Conservation (phyloP, 1,140 invertebrate species). For the Drosophila arawakana region DNA sequence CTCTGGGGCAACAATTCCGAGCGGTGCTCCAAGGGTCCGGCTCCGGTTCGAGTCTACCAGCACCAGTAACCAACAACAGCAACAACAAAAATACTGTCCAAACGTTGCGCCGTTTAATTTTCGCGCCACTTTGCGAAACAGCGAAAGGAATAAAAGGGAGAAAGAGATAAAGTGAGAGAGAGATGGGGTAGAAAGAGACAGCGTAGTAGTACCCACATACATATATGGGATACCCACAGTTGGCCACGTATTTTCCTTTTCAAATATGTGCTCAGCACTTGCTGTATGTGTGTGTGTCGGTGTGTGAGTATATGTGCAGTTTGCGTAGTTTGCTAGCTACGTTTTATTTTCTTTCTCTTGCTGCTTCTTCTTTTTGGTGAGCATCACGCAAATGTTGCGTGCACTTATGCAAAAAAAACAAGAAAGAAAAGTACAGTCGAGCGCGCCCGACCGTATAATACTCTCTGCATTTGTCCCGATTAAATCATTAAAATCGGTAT, state of each 20-base stretch:
- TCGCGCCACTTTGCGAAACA: slow-evolving; percentile 54
- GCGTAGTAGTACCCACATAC: neutral
- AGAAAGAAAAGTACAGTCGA: too few relatives aligned
- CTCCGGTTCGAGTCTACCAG: slow-evolving; percentile 11
- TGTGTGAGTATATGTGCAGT: slow-evolving; percentile 19
- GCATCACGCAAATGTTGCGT: slow-evolving; percentile 81
- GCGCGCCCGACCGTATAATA: too few relatives aligned
- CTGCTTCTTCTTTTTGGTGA: slow-evolving; percentile 26
- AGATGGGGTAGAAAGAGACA: neutral
- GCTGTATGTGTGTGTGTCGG: slow-evolving; percentile 26
- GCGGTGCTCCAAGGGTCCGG: slow-evolving; percentile 33
- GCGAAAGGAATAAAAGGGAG: slow-evolving; percentile 21
- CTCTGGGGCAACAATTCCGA: slow-evolving; percentile 66
- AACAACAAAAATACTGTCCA: slow-evolving; percentile 13
- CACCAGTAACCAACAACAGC: neutral
- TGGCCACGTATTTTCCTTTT: slow-evolving; percentile 80
- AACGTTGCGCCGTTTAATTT: slow-evolving; percentile 74
- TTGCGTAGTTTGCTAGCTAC: slow-evolving; percentile 25
- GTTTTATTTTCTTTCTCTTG: slow-evolving; percentile 26
- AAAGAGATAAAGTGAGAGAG: neutral
- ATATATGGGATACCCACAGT: slow-evolving; percentile 44
- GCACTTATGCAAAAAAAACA: slow-evolving; percentile 43
- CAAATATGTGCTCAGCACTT: slow-evolving; percentile 81
- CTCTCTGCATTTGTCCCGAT: too few relatives aligned
- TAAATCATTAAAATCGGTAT: too few relatives aligned